phyloP scores from a whole-genome alignment of 2,113 vertebrate species.

The Orientallactaga bullata region DNA sequence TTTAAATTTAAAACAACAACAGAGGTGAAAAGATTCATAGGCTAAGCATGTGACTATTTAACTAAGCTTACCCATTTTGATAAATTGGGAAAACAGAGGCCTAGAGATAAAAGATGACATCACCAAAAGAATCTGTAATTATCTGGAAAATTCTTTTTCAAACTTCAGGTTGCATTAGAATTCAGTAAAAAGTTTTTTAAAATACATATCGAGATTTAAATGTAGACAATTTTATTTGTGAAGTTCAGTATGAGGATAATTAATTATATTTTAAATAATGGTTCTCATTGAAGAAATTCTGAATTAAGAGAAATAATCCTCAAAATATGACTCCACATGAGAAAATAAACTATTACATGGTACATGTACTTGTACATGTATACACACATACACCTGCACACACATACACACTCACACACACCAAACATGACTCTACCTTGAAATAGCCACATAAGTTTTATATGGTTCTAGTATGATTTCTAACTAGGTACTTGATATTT shows the following conservation, averaged over 20 bases:
- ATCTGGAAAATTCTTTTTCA: not conserved
- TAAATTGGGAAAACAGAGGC: not conserved
- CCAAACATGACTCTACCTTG: not conserved
- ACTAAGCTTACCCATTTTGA: not conserved
- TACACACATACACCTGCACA: not conserved
- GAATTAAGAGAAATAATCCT: constrained; percentile 3
- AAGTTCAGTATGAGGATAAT: not conserved
- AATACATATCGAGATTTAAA: not conserved
- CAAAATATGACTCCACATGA: not conserved
- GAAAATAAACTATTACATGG: constrained; percentile 2
- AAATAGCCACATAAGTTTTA: not conserved
- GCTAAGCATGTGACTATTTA: not conserved
- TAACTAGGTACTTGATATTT: constrained; percentile 18
- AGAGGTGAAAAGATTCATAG: not conserved
- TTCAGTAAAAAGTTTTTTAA: not conserved
- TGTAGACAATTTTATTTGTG: not conserved
- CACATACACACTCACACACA: not conserved
- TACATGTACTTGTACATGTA: not conserved
- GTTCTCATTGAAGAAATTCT: not conserved
- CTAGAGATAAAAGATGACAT: not conserved
- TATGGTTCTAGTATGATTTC: not conserved
- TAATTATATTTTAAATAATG: constrained; percentile 19
- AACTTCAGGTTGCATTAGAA: constrained; percentile 36
- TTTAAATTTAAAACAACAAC: not conserved
- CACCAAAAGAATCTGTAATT: not conserved